A percentile compares a stretch with the other conserved stretches of the same genome.
Conservation (phyloP, 2,888 invertebrate genomes). For the Anarsia innoxiella region DNA sequence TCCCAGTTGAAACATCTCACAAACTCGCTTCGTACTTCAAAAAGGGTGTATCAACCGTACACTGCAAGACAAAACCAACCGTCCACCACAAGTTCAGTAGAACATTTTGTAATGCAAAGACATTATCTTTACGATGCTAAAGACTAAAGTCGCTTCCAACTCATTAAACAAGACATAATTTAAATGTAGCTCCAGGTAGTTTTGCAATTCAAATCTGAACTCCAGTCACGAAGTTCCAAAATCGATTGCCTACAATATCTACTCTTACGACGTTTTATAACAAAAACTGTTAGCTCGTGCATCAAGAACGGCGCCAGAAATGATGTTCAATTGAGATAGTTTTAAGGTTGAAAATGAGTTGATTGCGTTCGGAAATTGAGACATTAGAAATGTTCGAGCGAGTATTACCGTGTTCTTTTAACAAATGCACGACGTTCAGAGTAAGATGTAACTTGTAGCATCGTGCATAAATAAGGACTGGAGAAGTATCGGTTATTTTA, state of each 20-base stretch:
- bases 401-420: slow-evolving; percentile 72
- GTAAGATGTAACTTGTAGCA: slow-evolving; percentile 68
- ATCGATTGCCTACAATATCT: slow-evolving; percentile 17
- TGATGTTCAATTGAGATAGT: slow-evolving; percentile 18
- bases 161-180: slow-evolving; percentile 75
- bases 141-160: slow-evolving; percentile 37
- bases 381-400: slow-evolving; percentile 71
- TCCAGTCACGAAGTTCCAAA: slow-evolving; percentile 29
- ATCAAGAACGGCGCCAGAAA: slow-evolving; percentile 29
- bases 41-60: slow-evolving; percentile 18
- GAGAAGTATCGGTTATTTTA: slow-evolving; percentile 66
- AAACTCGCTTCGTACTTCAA: slow-evolving; percentile 29
- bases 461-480: slow-evolving; percentile 64
- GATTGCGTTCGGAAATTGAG: slow-evolving; percentile 52
- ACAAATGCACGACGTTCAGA: slow-evolving; percentile 67
- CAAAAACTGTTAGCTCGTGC: slow-evolving; percentile 39
- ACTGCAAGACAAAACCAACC: slow-evolving; percentile 26
- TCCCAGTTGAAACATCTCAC: slow-evolving; percentile 71
- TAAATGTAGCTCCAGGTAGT: slow-evolving; percentile 39
- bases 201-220: slow-evolving; percentile 36
- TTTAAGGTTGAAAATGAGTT: slow-evolving; percentile 33
- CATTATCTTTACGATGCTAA: slow-evolving; percentile 26
- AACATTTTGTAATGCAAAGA: slow-evolving; percentile 12
- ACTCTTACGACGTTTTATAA: slow-evolving; percentile 36
- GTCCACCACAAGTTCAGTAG: slow-evolving; percentile 12